These are phyloP conservation scores for Chaetophractus vellerosus DNA, from an alignment of 2,797 vertebrate species.

Conservation along the genomic window DNA sequence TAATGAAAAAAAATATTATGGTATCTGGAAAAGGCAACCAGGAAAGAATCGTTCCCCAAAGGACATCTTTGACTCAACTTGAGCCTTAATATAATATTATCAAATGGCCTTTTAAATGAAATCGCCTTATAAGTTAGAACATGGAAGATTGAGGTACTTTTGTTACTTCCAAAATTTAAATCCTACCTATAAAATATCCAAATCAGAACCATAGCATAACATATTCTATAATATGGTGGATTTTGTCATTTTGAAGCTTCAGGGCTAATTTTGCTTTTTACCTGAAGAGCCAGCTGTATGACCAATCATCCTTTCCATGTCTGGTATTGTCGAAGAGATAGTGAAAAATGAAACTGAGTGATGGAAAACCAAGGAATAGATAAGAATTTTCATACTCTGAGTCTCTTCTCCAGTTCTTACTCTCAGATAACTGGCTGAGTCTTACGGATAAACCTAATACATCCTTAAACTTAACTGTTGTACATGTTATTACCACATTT, in stretches of 20 bases:
- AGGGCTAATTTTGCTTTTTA: conserved; percentile 40
- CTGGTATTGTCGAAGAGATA: background rate
- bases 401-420: conserved; percentile 28
- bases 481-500: conserved; percentile 40
- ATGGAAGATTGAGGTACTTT: background rate
- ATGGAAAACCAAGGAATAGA: conserved; percentile 16
- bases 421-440: background rate
- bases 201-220: background rate
- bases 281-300: background rate
- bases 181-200: background rate
- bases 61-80: conserved; percentile 12
- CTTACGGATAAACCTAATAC: background rate
- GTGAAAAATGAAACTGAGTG: background rate
- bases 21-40: background rate
- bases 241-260: conserved; percentile 50
- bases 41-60: conserved; percentile 41
- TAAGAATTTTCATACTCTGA: background rate
- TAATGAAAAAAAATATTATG: background rate
- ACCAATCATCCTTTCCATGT: background rate
- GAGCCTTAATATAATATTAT: conserved; percentile 15
- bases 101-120: conserved; percentile 35
- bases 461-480: background rate
- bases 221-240: background rate
- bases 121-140: conserved; percentile 55
- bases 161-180: conserved; percentile 42